Conservation (phyloP, 2,797 vertebrate species). For the Chanos chanos region DNA sequence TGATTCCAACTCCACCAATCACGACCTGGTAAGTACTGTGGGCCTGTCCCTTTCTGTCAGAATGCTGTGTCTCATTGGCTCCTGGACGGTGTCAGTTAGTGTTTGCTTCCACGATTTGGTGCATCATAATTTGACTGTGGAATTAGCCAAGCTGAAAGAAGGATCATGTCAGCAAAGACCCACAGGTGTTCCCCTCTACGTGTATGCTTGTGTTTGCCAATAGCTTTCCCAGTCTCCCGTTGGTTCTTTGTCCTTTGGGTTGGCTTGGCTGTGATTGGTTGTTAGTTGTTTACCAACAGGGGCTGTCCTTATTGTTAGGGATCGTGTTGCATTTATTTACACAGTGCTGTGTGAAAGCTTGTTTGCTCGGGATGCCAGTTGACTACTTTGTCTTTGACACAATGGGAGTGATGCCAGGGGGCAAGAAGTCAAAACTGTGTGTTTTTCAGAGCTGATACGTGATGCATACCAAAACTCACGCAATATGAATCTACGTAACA, state of each 20-base stretch:
- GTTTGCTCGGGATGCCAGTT: slow-evolving; percentile 22
- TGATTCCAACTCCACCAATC: slow-evolving; percentile 98
- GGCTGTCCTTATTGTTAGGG: slow-evolving; percentile 50
- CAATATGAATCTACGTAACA: no score
- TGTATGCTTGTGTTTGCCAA: not conserved
- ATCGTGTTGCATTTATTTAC: slow-evolving; percentile 47
- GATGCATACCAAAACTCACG: no score
- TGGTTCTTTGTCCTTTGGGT: slow-evolving; percentile 3
- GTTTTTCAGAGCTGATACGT: no score
- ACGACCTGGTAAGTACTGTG: slow-evolving; percentile 91
- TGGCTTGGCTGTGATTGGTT: slow-evolving; percentile 30
- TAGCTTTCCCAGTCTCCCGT: not conserved
- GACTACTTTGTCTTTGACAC: slow-evolving; percentile 17
- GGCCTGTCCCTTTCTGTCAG: not conserved
- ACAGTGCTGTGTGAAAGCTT: slow-evolving; percentile 6
- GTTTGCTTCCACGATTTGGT: no score
- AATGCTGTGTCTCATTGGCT: slow-evolving; percentile 1
- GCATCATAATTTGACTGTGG: slow-evolving; percentile 11
- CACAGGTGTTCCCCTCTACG: not conserved
- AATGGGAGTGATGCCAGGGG: not conserved
- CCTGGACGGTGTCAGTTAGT: not conserved
- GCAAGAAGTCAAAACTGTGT: no score
- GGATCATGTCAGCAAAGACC: not conserved
- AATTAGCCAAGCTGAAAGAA: not conserved
- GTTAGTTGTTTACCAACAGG: slow-evolving; percentile 20